Conservation (phyloP, 2,888 invertebrate species). For the Mellilla xanthometata region DNA sequence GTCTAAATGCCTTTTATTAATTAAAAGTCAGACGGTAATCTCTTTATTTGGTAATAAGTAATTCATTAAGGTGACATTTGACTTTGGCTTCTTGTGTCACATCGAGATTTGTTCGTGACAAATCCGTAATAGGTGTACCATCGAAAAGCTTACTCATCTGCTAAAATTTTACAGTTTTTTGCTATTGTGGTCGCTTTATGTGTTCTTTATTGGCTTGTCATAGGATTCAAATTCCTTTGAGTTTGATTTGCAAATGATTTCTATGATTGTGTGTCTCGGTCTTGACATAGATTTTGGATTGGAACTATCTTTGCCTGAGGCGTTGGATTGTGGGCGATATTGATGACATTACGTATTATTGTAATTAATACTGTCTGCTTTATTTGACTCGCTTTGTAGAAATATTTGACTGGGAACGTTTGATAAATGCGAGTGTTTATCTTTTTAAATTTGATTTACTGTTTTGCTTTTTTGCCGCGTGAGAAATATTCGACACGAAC, state of each 20-base stretch:
- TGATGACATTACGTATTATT: conserved; percentile 37
- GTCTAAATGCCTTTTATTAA: conserved; percentile 10
- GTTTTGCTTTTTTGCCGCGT: conserved; percentile 6
- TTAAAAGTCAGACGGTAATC: conserved; percentile 22
- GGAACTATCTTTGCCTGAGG: conserved; percentile 42
- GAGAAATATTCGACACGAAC: not conserved
- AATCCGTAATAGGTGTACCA: conserved; percentile 42
- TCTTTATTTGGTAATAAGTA: conserved; percentile 30
- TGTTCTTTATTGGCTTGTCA: not conserved
- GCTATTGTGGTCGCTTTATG: not conserved
- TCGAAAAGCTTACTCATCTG: conserved; percentile 38
- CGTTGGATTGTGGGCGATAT: conserved; percentile 46
- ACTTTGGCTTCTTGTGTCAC: conserved; percentile 31
- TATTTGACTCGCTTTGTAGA: conserved; percentile 22
- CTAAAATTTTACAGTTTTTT: conserved; percentile 8
- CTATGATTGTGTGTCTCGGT: conserved; percentile 35
- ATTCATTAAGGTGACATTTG: conserved; percentile 25
- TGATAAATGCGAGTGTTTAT: conserved; percentile 20
- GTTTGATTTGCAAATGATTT: conserved; percentile 3
- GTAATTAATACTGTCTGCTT: conserved; percentile 27
- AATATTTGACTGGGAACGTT: conserved; percentile 19
- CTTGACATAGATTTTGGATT: conserved; percentile 60
- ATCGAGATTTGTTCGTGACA: conserved; percentile 43
- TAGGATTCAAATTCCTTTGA: conserved; percentile 20
- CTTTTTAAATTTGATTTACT: conserved; percentile 12